Percentiles rank a stretch among this genome's conserved stretches.
phyloP scores from a whole-genome alignment of 2,113 vertebrate species.

The Prietella phreatophila region DNA sequence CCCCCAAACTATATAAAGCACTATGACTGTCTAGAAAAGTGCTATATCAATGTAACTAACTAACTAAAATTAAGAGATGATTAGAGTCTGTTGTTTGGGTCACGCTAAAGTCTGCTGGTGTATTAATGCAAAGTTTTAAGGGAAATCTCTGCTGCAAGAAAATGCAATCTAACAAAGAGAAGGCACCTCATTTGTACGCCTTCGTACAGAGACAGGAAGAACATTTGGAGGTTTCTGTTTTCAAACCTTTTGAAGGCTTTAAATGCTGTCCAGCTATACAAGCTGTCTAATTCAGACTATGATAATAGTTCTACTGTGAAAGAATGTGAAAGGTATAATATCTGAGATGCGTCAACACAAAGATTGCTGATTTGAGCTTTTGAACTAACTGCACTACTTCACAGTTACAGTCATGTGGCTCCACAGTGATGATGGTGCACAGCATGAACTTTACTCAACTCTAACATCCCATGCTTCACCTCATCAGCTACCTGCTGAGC shows the following conservation, averaged over 20 bases:
- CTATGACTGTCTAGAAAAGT: too few relatives aligned
- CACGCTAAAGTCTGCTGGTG: background rate
- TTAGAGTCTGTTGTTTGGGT: background rate
- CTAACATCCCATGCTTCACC: constrained; percentile 10
- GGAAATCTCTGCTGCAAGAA: background rate
- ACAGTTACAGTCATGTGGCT: constrained; percentile 7
- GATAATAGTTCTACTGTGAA: background rate
- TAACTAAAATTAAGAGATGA: background rate
- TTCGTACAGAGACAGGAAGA: background rate
- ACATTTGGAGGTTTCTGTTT: background rate
- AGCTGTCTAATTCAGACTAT: background rate
- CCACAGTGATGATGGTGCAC: constrained; percentile 13
- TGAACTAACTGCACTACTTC: background rate
- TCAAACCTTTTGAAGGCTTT: background rate
- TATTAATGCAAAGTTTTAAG: background rate
- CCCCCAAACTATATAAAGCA: too few relatives aligned
- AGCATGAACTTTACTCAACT: constrained; percentile 12
- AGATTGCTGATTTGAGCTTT: constrained; percentile 3
- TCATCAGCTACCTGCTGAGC: constrained; percentile 27
- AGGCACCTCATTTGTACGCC: background rate
- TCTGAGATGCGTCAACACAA: background rate
- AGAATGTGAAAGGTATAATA: background rate
- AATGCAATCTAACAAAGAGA: background rate
- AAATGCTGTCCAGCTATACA: background rate
- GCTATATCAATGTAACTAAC: too few relatives aligned